Evolutionary conservation across 2,888 invertebrate genomes (phyloP), one percentile per base, ranked within the genome.

Genomic region (Dendrolimus pini): DNA sequence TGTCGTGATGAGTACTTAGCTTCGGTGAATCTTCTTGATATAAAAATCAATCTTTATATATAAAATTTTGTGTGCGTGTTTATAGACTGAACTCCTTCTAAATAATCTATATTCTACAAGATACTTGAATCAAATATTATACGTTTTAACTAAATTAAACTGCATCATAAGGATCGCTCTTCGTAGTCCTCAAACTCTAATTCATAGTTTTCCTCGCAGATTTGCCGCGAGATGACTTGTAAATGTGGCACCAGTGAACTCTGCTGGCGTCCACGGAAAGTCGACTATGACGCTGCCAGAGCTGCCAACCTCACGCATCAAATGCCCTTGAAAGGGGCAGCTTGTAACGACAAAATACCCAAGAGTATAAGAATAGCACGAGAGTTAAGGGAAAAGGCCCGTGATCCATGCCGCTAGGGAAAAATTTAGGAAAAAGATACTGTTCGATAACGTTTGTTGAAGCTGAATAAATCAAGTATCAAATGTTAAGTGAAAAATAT

Each of bases 221-320:
- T 89, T 53, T 89, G 89, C 61, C 84, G 85, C 8, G 81, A 88
- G 42, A 86, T 87, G 86, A 82, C 83, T 0, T 83, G 85, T 62
- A 70, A 60, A 41, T 85, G 83, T 54, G 84, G 85, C 53, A 69
- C 77, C 41, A 78, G 78, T 0, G 80, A 83, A 55, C 69, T 88
- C 7, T 82, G 80, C 66, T 89, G 89, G 89, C 72, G 75, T 7
- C 88, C 89, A 0, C 81, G 85, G 0, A 72, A 77, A 30, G 65
- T 58, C 0, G 85, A 85, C 68, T 85, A 79, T 62, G 78, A 84
- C 61, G 76, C 82, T 0, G 80, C 78, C 1, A 75, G 85, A 1
- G 84, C 84, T 0, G 64, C 79, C 47, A 83, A 82, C 67, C 65
- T 83, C 9, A 74, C 66, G 10, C 79, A 87, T 63, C 85, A 83